These are phyloP conservation scores for Drosophila oshimai DNA, from an alignment of 1,140 invertebrate species.

Conservation along the genomic window DNA sequence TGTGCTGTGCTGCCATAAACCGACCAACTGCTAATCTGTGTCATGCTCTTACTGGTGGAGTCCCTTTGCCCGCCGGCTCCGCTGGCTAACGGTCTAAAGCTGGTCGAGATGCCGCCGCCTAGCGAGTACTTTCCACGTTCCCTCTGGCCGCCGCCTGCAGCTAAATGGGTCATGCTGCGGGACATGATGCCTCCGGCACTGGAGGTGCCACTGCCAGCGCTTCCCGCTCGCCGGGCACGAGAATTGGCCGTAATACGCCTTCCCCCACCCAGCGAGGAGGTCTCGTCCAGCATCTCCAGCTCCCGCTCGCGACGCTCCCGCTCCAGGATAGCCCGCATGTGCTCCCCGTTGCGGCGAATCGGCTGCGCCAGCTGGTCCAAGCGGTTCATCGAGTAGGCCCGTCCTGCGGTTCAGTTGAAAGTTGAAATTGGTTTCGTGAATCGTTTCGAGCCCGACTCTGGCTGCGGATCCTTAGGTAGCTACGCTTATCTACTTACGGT, in stretches of 20 bases:
- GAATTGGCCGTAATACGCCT: conserved; percentile 10
- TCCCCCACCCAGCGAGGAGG: conserved; percentile 63
- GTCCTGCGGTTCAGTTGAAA: conserved; percentile 82
- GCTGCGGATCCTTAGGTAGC: conserved; percentile 33
- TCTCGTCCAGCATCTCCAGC: conserved; percentile 79
- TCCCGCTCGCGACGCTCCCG: conserved; percentile 67
- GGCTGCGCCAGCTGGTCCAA: conserved; percentile 92
- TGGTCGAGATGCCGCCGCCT: conserved; percentile 75
- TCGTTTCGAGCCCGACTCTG: conserved; percentile 21
- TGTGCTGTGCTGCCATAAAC: conserved; percentile 49
- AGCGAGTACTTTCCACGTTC: conserved; percentile 71
- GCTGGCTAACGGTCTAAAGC: conserved; percentile 71
- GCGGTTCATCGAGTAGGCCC: conserved; percentile 95
- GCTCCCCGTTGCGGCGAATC: conserved; percentile 84
- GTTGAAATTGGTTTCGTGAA: conserved; percentile 62
- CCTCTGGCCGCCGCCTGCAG: conserved; percentile 68
- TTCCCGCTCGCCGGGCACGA: conserved; percentile 40
- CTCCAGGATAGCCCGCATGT: conserved; percentile 76
- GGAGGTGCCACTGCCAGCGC: conserved; percentile 47
- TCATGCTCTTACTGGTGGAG: conserved; percentile 81
- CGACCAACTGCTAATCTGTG: conserved; percentile 76
- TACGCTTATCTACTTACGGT: conserved; percentile 20
- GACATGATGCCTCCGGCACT: conserved; percentile 84
- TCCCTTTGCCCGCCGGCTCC: conserved; percentile 60
- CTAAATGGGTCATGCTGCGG: conserved; percentile 88